phyloP scores from a whole-genome alignment of 2,888 invertebrate species.

The Quadroppia sp. region DNA sequence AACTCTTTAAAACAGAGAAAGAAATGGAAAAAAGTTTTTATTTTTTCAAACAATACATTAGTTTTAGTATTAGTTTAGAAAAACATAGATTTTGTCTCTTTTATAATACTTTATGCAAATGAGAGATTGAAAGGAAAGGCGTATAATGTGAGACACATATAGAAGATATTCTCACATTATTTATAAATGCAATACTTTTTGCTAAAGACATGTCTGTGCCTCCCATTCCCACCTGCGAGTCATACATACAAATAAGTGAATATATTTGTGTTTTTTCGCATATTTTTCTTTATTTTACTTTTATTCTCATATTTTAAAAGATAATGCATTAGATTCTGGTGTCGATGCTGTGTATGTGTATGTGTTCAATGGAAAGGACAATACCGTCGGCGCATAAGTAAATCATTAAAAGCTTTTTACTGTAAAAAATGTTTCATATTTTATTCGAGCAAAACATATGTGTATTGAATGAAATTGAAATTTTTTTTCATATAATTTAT shows the following conservation, averaged over 20 bases:
- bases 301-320: background rate
- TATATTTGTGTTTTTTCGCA: background rate
- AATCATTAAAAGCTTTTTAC: slow-evolving; percentile 12
- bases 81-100: background rate
- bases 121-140: background rate
- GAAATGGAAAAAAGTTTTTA: too few species aligned
- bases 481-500: background rate
- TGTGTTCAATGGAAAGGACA: background rate
- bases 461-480: background rate
- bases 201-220: background rate
- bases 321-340: background rate
- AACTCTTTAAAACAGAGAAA: too few species aligned
- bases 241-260: slow-evolving; percentile 30
- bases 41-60: background rate
- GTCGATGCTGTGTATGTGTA: background rate
- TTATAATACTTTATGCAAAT: slow-evolving; percentile 33
- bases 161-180: background rate
- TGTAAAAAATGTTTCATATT: background rate
- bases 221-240: slow-evolving; percentile 13
- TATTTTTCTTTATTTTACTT: background rate
- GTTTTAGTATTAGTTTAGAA: background rate
- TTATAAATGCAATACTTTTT: background rate
- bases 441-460: too few species aligned
- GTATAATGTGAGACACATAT: background rate
- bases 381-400: background rate